Evolutionary conservation across 53 echinoderm and acorn worm genomes (phyloP), one percentile per base, ranked within the genome.

Genomic region (Luidia sarsii): DNA sequence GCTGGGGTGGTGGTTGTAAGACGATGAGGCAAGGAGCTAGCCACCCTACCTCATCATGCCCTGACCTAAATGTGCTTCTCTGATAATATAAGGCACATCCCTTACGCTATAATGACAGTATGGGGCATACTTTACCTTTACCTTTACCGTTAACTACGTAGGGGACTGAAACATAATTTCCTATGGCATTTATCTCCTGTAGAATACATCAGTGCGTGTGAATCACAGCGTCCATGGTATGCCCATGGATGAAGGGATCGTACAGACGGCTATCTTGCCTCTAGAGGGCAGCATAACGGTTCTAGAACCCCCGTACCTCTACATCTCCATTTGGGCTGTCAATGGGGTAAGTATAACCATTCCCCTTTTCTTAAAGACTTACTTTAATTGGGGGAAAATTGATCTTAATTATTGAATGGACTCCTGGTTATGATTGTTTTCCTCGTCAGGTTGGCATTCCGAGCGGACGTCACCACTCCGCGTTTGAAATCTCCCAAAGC

Each of bases 281-380:
- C 18, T 84, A 50, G 57, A 71, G 21, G 49, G 49, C 45, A 61
- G 48, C 48, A 45, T 84, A 5, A 29, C 62, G 14, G 34, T 33
- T 10, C 20, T 34, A 30, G 32, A 13, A 21, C 30, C n/a, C 27
- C 67, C 14, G 2, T 51, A 48, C 33, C 23, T 84, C 13, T 84
- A 73, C 37, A 50, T 66, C 13, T 59, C 61, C n/a, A 23, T 84
- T 22, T 84, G 84, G 84, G 84, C 84, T 46, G 72, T 84, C 8
- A 84, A 84, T 50, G 64, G 50, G 71, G 84, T 84, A 64, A 49
- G 65, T 80, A 18, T 14, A 18, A 19, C 30, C 9, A 22, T 25
- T 57, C 27, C 27, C 7, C n/a, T 57, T 22, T 57, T 57, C n/a
- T 57, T 22, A 20, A 43, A 8, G 43, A 6, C 43, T 52, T 10